A percentile compares a stretch with the other conserved stretches of the same genome.
phyloP scores from a whole-genome alignment of 2,797 vertebrate species.

The Sebastes paucispinis region DNA sequence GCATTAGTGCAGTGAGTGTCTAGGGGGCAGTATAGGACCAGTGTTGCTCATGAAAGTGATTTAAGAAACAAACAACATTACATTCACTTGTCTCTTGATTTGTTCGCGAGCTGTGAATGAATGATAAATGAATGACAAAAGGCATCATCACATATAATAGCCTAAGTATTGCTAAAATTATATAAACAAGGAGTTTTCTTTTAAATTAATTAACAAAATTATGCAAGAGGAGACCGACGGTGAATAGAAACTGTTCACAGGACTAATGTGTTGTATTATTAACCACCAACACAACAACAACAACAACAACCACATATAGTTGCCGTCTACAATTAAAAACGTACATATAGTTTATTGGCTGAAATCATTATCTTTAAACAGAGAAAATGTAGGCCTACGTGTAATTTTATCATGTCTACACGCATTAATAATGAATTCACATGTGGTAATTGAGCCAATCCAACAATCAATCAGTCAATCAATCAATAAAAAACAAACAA shows the following conservation, averaged over 20 bases:
- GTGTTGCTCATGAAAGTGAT: not conserved
- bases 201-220: not conserved
- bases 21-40: conserved; percentile 16
- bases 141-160: not conserved
- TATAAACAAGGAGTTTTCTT: not conserved
- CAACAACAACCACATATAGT: not conserved
- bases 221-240: not conserved
- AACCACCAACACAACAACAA: not conserved
- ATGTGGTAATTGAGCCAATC: too few relatives aligned
- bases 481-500: not conserved
- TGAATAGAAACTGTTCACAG: not conserved
- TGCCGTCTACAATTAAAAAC: not conserved
- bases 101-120: not conserved
- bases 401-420: not conserved
- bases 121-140: not conserved
- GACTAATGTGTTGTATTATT: not conserved
- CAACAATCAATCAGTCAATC: not conserved
- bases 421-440: not conserved
- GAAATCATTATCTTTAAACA: not conserved
- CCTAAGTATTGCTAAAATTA: not conserved
- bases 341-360: not conserved
- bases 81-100: not conserved
- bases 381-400: not conserved
- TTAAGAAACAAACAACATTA: not conserved
- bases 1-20: not conserved